A percentile compares a stretch with the other conserved stretches of the same genome.
Evolutionary conservation across 2,888 invertebrate genomes (phyloP).

Genomic region (Ormyrus rosae): DNA sequence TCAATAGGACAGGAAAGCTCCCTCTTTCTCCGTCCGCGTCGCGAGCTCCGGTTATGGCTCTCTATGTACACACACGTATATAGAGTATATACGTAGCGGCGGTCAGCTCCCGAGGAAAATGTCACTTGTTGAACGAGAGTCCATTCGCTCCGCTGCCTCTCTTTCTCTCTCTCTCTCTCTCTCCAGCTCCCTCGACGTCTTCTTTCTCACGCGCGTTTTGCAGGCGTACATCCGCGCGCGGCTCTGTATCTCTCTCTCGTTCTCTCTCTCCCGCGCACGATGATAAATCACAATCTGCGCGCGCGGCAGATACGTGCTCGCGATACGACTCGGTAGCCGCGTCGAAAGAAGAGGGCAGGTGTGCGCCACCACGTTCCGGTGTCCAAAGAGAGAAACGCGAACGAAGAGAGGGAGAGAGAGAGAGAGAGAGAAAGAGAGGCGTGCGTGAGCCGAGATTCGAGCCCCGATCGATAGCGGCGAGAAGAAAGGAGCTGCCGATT

Average conservation of each 20-base stretch:
- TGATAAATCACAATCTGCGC: constrained; percentile 55
- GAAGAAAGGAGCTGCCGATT: background rate
- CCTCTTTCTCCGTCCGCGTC: background rate
- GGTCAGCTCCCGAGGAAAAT: constrained; percentile 44
- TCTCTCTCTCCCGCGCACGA: constrained; percentile 6
- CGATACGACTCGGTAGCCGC: constrained; percentile 49
- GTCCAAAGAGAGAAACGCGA: background rate
- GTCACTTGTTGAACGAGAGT: constrained; percentile 49
- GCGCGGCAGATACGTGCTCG: constrained; percentile 46
- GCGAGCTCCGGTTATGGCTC: background rate
- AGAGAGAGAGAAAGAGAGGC: constrained; percentile 9
- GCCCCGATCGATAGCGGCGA: background rate
- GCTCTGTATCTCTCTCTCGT: constrained; percentile 11
- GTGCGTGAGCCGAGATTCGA: constrained; percentile 8
- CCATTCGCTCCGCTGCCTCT: background rate
- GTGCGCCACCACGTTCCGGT: background rate
- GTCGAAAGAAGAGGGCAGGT: background rate
- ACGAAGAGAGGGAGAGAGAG: background rate
- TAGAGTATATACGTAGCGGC: background rate
- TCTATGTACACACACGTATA: background rate
- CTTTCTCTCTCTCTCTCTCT: background rate
- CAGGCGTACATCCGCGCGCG: background rate
- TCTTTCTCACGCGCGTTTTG: constrained; percentile 13
- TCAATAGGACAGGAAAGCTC: constrained; percentile 36
- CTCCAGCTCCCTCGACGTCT: background rate